Evolutionary conservation across 2,113 vertebrate species (phyloP), one percentile per base, ranked within the genome.

Genomic region (Cebidichthys violaceus): DNA sequence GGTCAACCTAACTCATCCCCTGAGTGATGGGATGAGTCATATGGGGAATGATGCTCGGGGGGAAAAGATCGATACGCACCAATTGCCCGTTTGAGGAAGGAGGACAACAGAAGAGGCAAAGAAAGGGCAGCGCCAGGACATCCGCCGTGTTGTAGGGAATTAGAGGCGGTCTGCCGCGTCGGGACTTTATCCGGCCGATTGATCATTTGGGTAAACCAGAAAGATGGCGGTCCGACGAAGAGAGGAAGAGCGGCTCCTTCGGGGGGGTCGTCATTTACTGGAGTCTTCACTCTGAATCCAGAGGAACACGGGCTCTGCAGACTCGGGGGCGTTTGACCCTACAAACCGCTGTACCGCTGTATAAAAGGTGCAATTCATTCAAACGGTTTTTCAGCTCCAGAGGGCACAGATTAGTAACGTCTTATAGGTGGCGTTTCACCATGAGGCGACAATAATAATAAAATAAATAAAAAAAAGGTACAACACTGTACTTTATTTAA

Each of bases 41-140:
- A 65, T 65, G 85, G 86, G 86, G 83, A 91, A 73, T 65, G 83
- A 82, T 69, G 81, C 67, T 31, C 45, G 22, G 80, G 75, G 22
- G n/a, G n/a, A n/a, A n/a, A n/a, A 86, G 87, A 91, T 93, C 91
- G 83, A 93, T 89, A 84, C 20, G 55, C 65, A 82, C 76, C 83
- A 83, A 90, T 76, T 87, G 85, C 86, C 75, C 89, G 88, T 90
- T 84, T 87, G 83, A 90, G 69, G 77, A 88, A 70, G 69, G 29
- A 81, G 88, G 88, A 85, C 72, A 64, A 71, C 18, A 79, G 80
- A 79, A 82, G 81, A 81, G 47, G 54, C 37, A 52, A 67, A 70
- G 57, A 81, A 79, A 84, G 60, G 79, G 54, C 82, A 79, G 35
- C 6, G 47, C 27, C 31, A n/a, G 43, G 78, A 80, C 70, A 69